Conservation (phyloP, 2,113 vertebrate genomes). For the Channa maculata region DNA sequence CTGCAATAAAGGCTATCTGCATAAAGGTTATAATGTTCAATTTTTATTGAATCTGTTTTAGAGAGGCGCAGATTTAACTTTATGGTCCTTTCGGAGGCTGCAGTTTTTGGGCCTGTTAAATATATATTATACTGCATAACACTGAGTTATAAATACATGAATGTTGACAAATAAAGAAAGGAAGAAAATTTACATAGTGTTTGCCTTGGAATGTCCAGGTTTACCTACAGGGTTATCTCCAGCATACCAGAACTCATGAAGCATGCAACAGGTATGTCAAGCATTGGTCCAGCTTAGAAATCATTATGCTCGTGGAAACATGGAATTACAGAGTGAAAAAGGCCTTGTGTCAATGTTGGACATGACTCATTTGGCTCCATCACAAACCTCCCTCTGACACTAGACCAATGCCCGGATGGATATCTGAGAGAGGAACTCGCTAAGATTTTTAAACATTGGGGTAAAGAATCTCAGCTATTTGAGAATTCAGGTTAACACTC, state of each 20-base stretch:
- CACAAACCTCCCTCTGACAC: neutral
- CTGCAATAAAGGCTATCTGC: too few relatives aligned
- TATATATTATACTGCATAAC: neutral
- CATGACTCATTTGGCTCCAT: neutral
- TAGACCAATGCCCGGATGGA: neutral
- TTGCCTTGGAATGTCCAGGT: neutral
- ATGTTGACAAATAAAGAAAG: neutral
- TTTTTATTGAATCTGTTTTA: neutral
- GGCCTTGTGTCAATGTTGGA: neutral
- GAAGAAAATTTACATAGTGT: neutral
- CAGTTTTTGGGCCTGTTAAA: neutral
- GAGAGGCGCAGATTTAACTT: neutral
- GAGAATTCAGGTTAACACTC: conserved; percentile 24
- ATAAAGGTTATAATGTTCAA: too few relatives aligned
- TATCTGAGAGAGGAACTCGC: neutral
- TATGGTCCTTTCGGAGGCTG: neutral
- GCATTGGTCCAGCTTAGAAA: neutral
- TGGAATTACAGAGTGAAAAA: neutral
- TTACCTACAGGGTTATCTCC: neutral
- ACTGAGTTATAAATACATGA: neutral
- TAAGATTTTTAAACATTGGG: conserved; percentile 15
- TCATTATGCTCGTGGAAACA: neutral
- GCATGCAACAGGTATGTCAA: neutral
- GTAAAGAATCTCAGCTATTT: conserved; percentile 47
- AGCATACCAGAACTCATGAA: neutral